These are phyloP conservation scores for Atrina japonica DNA, from an alignment of 2,888 invertebrate genomes.

Conservation along the genomic window DNA sequence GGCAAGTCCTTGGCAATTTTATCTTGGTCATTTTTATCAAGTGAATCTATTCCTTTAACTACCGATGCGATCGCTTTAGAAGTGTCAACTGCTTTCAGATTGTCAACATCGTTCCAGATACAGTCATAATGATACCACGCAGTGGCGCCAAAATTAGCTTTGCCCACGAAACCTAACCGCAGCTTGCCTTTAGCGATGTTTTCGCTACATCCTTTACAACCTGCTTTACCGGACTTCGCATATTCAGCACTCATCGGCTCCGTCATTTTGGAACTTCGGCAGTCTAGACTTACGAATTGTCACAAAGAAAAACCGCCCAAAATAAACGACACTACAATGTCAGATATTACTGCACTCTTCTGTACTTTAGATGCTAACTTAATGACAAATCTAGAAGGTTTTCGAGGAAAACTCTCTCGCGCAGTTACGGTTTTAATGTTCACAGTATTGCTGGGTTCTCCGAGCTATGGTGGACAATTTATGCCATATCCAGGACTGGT, in stretches of 20 bases:
- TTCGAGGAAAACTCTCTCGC: no score
- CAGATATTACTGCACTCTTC: no score
- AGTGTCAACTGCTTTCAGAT: slow-evolving; percentile 17
- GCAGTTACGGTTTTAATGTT: no score
- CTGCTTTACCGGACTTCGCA: slow-evolving; percentile 30
- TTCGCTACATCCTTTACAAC: slow-evolving; percentile 22
- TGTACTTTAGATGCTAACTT: no score
- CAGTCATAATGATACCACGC: slow-evolving; percentile 36
- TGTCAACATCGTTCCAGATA: slow-evolving; percentile 22
- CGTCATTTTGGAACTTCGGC: no score
- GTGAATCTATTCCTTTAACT: slow-evolving; percentile 1
- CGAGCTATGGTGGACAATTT: no score
- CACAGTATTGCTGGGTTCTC: no score
- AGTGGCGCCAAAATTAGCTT: slow-evolving; percentile 33
- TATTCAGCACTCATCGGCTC: slow-evolving; percentile 24
- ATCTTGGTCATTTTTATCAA: slow-evolving; percentile 18
- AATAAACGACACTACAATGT: no score
- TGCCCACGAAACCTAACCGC: slow-evolving; percentile 26
- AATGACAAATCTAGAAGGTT: no score
- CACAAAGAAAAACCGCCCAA: no score
- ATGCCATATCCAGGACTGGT: no score
- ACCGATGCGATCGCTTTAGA: slow-evolving; percentile 4
- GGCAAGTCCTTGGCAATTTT: slow-evolving; percentile 19
- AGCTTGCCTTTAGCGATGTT: slow-evolving; percentile 29
- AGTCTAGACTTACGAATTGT: no score